phyloP scores from a whole-genome alignment of 2,888 invertebrate genomes.

The Nomada goodeniana region DNA sequence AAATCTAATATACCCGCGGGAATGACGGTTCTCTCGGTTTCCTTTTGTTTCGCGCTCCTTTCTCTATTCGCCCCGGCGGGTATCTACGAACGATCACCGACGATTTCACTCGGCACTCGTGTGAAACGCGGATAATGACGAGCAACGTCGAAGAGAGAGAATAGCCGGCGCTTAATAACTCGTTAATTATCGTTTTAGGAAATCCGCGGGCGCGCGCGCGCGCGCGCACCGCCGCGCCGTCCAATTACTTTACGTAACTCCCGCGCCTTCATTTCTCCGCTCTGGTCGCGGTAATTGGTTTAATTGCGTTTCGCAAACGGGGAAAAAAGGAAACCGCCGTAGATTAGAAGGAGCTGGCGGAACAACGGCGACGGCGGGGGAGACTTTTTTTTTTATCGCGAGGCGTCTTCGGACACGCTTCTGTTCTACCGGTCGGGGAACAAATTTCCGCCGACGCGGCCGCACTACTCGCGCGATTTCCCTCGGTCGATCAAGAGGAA shows the following conservation, averaged over 20 bases:
- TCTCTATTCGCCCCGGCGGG: constrained; percentile 20
- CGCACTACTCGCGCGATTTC: background rate
- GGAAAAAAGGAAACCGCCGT: constrained; percentile 50
- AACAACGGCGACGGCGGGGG: constrained; percentile 30
- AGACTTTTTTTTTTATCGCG: constrained; percentile 31
- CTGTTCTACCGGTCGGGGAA: constrained; percentile 1
- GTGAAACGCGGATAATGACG: constrained; percentile 81
- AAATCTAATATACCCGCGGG: background rate
- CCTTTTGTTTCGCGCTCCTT: constrained; percentile 24
- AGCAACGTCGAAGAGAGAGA: constrained; percentile 70
- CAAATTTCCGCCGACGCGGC: constrained; percentile 11
- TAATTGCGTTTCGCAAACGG: constrained; percentile 81
- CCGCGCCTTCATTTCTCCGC: constrained; percentile 75
- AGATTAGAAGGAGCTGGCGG: constrained; percentile 51
- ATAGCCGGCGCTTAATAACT: constrained; percentile 83
- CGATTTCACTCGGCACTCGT: constrained; percentile 79
- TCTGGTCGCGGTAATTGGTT: constrained; percentile 82
- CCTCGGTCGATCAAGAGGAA: background rate
- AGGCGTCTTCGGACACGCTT: constrained; percentile 22
- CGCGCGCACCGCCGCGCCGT: constrained; percentile 63
- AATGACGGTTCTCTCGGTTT: background rate
- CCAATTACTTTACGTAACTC: constrained; percentile 84
- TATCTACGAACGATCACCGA: constrained; percentile 71
- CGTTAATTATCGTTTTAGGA: constrained; percentile 85
- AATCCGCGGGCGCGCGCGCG: constrained; percentile 78